These are phyloP conservation scores for Orestias chungarensis DNA, from an alignment of 2,797 vertebrate genomes.

Conservation along the genomic window DNA sequence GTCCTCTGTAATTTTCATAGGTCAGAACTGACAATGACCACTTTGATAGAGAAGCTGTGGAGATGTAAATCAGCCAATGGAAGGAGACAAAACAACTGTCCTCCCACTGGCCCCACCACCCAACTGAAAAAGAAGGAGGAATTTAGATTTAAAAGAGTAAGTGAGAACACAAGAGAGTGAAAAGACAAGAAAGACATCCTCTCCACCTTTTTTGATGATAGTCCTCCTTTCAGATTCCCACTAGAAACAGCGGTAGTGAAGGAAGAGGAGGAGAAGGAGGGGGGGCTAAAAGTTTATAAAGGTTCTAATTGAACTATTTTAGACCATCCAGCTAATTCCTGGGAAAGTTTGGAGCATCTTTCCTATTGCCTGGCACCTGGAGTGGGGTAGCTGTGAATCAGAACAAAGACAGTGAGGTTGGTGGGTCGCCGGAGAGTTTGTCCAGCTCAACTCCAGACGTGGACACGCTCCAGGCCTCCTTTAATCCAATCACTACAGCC, in stretches of 20 bases:
- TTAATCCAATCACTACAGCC: slow-evolving; percentile 75
- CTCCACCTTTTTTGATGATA: slow-evolving; percentile 56
- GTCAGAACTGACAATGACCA: slow-evolving; percentile 82
- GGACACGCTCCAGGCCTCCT: slow-evolving; percentile 74
- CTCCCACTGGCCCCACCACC: slow-evolving; percentile 68
- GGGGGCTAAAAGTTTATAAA: slow-evolving; percentile 28
- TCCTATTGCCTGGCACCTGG: slow-evolving; percentile 75
- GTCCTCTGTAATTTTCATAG: slow-evolving; percentile 83
- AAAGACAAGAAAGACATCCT: slow-evolving; percentile 62
- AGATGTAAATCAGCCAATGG: slow-evolving; percentile 84
- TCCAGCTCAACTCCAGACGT: slow-evolving; percentile 69
- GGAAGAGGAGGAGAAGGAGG: not conserved
- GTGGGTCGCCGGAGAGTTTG: slow-evolving; percentile 61
- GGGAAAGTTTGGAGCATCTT: slow-evolving; percentile 78
- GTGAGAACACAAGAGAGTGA: slow-evolving; percentile 50
- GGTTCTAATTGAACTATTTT: slow-evolving; percentile 64
- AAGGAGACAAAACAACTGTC: slow-evolving; percentile 81
- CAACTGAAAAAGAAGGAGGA: slow-evolving; percentile 49
- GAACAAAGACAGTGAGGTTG: slow-evolving; percentile 70
- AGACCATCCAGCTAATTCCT: slow-evolving; percentile 61
- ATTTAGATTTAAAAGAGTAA: slow-evolving; percentile 72
- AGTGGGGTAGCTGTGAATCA: slow-evolving; percentile 60
- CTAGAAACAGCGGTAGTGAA: slow-evolving; percentile 24
- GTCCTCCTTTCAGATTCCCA: slow-evolving; percentile 54
- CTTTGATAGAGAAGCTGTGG: slow-evolving; percentile 83